Conservation (phyloP, 2,797 vertebrate species). For the Hirundo rustica region DNA sequence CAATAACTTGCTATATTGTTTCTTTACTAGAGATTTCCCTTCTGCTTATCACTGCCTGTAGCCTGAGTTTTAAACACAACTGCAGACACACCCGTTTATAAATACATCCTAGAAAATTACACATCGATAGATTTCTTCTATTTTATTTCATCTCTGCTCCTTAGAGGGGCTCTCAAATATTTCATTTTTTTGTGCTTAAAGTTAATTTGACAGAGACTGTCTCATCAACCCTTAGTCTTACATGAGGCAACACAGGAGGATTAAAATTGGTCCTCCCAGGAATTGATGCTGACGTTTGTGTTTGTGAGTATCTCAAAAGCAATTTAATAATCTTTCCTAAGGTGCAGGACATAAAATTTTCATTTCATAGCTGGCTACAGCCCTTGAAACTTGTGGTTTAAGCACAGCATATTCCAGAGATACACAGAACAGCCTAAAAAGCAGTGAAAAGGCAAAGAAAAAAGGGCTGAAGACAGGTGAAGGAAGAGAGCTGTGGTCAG, state of each 20-base stretch:
- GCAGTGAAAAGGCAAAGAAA: not conserved
- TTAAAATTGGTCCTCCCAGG: not conserved
- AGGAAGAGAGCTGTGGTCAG: not conserved
- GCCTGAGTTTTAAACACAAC: not conserved
- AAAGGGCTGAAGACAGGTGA: not conserved
- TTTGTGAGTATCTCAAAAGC: not conserved
- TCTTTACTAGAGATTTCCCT: not conserved
- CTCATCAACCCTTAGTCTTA: not conserved
- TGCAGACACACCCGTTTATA: not conserved
- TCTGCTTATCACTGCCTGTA: not conserved
- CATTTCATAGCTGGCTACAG: not conserved
- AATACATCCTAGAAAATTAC: not conserved
- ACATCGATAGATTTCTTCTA: not conserved
- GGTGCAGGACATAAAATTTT: not conserved
- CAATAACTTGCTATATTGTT: not conserved
- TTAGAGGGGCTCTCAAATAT: not conserved
- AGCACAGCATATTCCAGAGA: not conserved
- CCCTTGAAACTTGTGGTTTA: not conserved
- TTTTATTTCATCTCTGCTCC: not conserved
- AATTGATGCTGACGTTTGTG: not conserved
- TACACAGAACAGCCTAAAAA: not conserved
- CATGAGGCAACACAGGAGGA: not conserved
- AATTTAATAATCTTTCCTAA: not conserved
- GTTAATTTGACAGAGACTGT: not conserved
- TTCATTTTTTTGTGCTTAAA: not conserved